Base-by-base conservation (phyloP, 2,797 vertebrate genomes). In the Trematomus bernacchii region DNA sequence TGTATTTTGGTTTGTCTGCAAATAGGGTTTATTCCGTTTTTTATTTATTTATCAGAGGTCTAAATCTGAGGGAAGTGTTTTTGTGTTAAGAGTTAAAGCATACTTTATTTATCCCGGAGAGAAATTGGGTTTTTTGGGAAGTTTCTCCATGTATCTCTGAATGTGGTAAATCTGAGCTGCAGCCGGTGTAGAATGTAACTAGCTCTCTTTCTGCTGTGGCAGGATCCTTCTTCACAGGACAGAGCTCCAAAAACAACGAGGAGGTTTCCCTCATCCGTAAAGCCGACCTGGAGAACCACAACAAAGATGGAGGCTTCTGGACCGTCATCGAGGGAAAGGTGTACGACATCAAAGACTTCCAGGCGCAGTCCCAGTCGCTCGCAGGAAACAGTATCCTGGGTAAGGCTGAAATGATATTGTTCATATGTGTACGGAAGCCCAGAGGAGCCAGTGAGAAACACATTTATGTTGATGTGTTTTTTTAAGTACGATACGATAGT, bases 241-340 rank as follows among this genome's bases (percentile, higher is more conserved):
- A 97, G 76, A 98, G 94, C 74, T 96, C 96, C 60, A 97, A 96
- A 83, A 99, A 98, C 93, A 99, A 99, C 4, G 98, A 99, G 71
- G 98, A 99, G 78, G 96, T 99, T 74, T 98, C 97, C 0, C 96
- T 99, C 21, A 99, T 99, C 82, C 97, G 98, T 67, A 99, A 99
- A 93, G 97, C 98, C 55, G 98, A 99, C 90, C 90, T 99, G 86
- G 98, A 99, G 90, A 99, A 99, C 90, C 98, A 99, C 91, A 99
- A 99, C 92, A 99, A 99, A 92, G 98, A 99, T 3, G 98, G 98
- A 0, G 98, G 98, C 50, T 99, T 98, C 90, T 99, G 98, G 98
- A 99, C 98, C 0, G 96, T 99, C 57, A 98, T 99, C 19, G 97
- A 99, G 14, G 97, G 98, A 37, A 98, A 97, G 84, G 98, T 99